phyloP scores from a whole-genome alignment of 2,888 invertebrate genomes.

The Congeria kusceri region DNA sequence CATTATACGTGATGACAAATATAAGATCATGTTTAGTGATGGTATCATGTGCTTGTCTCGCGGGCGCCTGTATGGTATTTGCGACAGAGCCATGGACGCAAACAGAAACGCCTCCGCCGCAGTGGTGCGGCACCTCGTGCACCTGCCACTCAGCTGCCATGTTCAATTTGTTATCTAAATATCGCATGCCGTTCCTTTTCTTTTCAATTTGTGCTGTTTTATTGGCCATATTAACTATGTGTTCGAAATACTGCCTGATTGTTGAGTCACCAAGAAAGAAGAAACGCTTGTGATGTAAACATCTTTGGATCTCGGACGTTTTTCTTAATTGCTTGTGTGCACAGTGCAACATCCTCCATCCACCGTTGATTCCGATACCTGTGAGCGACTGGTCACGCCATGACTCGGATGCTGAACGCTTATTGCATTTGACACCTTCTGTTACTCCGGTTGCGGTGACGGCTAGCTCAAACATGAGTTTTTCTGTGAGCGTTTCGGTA shows the following conservation, averaged over 20 bases:
- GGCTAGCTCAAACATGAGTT: not conserved
- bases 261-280: not conserved
- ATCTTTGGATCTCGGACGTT: not conserved
- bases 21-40: not conserved
- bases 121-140: not conserved
- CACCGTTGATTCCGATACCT: not conserved
- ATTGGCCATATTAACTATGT: not conserved
- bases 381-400: not conserved
- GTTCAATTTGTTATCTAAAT: not conserved
- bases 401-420: not conserved
- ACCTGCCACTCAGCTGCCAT: not conserved
- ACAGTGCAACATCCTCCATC: slow-evolving; percentile 2
- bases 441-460: not conserved
- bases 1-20: not conserved
- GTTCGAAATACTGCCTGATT: not conserved
- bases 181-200: not conserved
- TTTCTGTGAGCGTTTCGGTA: not conserved
- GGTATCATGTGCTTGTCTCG: not conserved
- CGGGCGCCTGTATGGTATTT: not conserved
- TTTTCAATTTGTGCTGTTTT: not conserved
- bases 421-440: not conserved
- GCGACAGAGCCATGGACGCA: not conserved
- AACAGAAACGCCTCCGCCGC: not conserved
- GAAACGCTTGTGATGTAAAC: not conserved
- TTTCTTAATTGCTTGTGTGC: not conserved